Conservation (phyloP, 2,888 invertebrate species). For the Metallyticus violacea region DNA sequence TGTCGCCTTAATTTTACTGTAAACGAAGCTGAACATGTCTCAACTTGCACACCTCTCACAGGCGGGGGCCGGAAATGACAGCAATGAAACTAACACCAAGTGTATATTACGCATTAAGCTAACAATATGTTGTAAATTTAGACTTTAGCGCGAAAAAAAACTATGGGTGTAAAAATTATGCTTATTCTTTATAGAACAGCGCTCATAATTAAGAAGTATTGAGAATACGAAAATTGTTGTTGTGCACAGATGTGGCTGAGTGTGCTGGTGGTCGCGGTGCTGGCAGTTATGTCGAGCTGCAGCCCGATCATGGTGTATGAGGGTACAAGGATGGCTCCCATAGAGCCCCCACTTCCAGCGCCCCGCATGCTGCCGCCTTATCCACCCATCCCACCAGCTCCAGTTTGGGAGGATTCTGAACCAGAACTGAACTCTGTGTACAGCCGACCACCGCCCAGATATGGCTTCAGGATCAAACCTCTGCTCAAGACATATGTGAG, state of each 20-base stretch:
- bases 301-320: slow-evolving; percentile 2
- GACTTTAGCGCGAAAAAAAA: no score
- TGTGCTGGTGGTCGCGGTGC: background rate
- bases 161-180: no score
- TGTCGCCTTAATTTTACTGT: no score
- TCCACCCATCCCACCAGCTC: slow-evolving; percentile 12
- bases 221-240: no score
- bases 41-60: no score
- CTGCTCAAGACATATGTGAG: background rate
- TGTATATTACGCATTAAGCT: no score
- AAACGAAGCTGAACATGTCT: no score
- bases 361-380: background rate
- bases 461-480: background rate
- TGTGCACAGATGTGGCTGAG: background rate
- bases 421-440: slow-evolving; percentile 4
- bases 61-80: no score
- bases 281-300: background rate
- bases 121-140: no score
- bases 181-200: no score
- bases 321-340: slow-evolving; percentile 1
- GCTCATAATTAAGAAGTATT: no score
- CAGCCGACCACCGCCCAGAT: background rate
- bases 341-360: background rate
- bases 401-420: slow-evolving; percentile 19
- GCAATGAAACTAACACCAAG: no score